These are phyloP conservation scores for Plemyria rubiginata DNA, from an alignment of 2,888 invertebrate species.

Conservation along the genomic window DNA sequence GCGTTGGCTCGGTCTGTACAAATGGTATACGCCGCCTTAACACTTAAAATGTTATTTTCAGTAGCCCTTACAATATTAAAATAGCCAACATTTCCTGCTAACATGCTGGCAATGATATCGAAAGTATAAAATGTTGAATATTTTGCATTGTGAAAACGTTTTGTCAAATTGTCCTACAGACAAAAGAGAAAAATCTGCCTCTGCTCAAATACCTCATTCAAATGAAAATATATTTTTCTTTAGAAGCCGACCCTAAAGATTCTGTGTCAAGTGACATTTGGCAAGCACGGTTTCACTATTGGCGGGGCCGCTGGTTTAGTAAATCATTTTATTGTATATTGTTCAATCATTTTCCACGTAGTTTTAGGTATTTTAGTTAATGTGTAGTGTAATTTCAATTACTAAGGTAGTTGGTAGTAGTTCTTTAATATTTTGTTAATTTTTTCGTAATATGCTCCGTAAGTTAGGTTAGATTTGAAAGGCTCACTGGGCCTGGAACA, in stretches of 20 bases:
- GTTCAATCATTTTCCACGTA: constrained; percentile 84
- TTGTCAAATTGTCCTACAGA: constrained; percentile 45
- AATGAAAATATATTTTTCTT: constrained; percentile 50
- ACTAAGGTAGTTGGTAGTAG: constrained; percentile 80
- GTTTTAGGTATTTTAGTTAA: constrained; percentile 81
- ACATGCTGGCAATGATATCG: constrained; percentile 35
- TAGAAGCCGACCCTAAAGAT: constrained; percentile 42
- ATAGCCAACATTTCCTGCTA: constrained; percentile 45
- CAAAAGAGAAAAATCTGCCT: constrained; percentile 51
- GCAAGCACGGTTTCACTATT: constrained; percentile 44
- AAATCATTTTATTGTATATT: constrained; percentile 84
- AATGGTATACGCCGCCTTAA: constrained; percentile 83
- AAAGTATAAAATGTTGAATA: constrained; percentile 50
- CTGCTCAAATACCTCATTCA: constrained; percentile 66
- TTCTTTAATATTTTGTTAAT: constrained; percentile 83
- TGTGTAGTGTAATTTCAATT: constrained; percentile 80
- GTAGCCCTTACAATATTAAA: constrained; percentile 62
- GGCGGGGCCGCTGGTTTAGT: constrained; percentile 75
- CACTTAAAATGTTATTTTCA: constrained; percentile 76
- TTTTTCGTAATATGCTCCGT: constrained; percentile 75
- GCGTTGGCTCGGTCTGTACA: constrained; percentile 78
- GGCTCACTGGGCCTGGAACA: constrained; percentile 70
- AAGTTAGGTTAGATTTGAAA: constrained; percentile 77
- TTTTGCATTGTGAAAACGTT: constrained; percentile 41
- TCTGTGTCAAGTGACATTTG: constrained; percentile 44